Evolutionary conservation across 2,113 vertebrate genomes (phyloP).

Genomic region (Oryzias curvinotus): DNA sequence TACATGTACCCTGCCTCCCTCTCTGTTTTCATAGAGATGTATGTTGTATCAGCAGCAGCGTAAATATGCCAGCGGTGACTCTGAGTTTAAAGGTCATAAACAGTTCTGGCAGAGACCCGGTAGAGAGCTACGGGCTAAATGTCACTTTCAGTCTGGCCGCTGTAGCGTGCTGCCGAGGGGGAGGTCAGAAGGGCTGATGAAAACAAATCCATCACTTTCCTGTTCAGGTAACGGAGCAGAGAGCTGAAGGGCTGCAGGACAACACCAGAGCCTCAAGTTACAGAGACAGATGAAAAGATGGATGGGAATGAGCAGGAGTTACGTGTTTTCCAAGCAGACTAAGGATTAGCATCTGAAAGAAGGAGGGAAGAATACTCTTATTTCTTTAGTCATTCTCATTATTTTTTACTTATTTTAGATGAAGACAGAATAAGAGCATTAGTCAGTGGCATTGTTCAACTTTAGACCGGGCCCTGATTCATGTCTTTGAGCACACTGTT

Average conservation of each 20-base stretch:
- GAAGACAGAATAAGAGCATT: too few species aligned
- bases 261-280: conserved; percentile 27
- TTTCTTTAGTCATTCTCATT: too few species aligned
- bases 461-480: too few species aligned
- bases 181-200: conserved; percentile 57
- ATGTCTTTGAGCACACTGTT: too few species aligned
- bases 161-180: conserved; percentile 34
- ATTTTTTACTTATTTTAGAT: too few species aligned
- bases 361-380: too few species aligned
- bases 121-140: conserved; percentile 35
- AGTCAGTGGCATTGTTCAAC: too few species aligned
- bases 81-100: conserved; percentile 57
- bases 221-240: conserved; percentile 33
- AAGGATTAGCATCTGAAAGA: too few species aligned
- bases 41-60: conserved; percentile 50
- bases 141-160: conserved; percentile 45
- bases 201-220: conserved; percentile 73
- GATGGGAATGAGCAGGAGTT: conserved; percentile 32
- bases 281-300: conserved; percentile 13
- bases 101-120: conserved; percentile 30
- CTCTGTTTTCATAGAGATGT: conserved; percentile 14
- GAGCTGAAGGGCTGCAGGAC: conserved; percentile 33
- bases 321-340: conserved; percentile 10
- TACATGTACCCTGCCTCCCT: neutral
- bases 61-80: conserved; percentile 44